Evolutionary conservation across 2,888 invertebrate species (phyloP).

Genomic region (Hirtodrosophila alboralis): DNA sequence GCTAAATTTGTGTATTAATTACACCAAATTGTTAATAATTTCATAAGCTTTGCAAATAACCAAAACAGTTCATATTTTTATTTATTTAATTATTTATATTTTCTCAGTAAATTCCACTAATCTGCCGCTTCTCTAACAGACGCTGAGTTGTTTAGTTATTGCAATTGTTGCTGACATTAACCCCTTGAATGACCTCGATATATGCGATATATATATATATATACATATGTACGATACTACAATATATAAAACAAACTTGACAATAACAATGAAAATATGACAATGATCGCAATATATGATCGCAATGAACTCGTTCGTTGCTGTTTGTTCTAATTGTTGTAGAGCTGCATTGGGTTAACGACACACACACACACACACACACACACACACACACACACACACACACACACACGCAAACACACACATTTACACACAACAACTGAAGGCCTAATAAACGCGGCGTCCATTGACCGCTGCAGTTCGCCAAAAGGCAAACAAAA

Average conservation of each 20-base stretch:
- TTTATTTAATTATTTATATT: no score
- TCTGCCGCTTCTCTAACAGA: constrained; percentile 6
- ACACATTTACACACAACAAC: no score
- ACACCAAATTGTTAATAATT: no score
- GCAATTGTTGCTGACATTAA: constrained; percentile 45
- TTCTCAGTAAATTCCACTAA: no score
- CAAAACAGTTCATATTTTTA: no score
- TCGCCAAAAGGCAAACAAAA: constrained; percentile 33
- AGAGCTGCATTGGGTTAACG: constrained; percentile 60
- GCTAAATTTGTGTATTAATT: no score
- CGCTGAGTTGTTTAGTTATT: constrained; percentile 17
- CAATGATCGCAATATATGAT: constrained; percentile 47
- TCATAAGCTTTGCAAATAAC: no score
- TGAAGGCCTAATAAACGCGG: constrained; percentile 56
- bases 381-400: constrained; percentile 6
- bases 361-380: constrained; percentile 26
- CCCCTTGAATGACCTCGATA: constrained; percentile 50
- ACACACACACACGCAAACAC: constrained; percentile 4
- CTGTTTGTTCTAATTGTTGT: constrained; percentile 72
- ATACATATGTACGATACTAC: no score
- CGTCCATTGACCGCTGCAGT: constrained; percentile 53
- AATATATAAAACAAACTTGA: constrained; percentile 6
- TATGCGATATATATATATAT: background rate
- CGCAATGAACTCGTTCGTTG: constrained; percentile 64
- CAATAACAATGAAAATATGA: constrained; percentile 22